A percentile compares a stretch with the other conserved stretches of the same genome.
These are phyloP conservation scores for Pygmarrhopalites habei DNA, from an alignment of 1,140 invertebrate species.

Conservation along the genomic window DNA sequence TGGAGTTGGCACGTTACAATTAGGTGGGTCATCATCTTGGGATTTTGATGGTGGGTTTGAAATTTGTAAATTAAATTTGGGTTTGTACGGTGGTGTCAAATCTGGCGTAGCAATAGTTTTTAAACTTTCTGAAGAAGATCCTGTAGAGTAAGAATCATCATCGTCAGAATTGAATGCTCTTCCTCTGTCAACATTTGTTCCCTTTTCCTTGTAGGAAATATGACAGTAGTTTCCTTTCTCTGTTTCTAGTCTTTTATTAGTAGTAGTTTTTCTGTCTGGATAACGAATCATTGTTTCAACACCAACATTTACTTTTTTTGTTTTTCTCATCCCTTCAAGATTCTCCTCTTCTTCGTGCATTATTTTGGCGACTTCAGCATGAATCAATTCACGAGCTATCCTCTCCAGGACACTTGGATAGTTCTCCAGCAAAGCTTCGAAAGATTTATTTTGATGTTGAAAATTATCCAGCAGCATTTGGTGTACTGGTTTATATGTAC, in stretches of 20 bases:
- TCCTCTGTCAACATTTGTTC: no score
- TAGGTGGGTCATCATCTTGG: background rate
- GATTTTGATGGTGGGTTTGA: background rate
- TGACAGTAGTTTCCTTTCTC: no score
- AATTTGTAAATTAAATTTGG: no score
- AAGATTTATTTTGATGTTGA: background rate
- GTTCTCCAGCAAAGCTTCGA: background rate
- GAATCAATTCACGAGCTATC: slow-evolving; percentile 1
- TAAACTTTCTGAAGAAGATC: no score
- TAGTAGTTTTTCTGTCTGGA: background rate
- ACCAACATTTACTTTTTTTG: background rate
- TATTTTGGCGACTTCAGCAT: slow-evolving; percentile 2
- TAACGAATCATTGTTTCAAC: background rate
- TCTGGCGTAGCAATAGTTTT: no score
- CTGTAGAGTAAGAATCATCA: no score
- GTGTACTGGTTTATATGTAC: background rate
- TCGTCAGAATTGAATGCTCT: no score
- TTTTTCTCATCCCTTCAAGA: background rate
- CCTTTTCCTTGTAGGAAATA: no score
- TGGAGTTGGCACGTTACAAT: background rate
- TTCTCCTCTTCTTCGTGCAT: background rate
- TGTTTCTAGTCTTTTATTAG: background rate
- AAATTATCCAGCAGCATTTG: background rate
- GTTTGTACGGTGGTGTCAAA: no score
- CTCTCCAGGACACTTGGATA: background rate